Evolutionary conservation across 1,140 invertebrate genomes (phyloP).

Genomic region (Melitaea cinxia): DNA sequence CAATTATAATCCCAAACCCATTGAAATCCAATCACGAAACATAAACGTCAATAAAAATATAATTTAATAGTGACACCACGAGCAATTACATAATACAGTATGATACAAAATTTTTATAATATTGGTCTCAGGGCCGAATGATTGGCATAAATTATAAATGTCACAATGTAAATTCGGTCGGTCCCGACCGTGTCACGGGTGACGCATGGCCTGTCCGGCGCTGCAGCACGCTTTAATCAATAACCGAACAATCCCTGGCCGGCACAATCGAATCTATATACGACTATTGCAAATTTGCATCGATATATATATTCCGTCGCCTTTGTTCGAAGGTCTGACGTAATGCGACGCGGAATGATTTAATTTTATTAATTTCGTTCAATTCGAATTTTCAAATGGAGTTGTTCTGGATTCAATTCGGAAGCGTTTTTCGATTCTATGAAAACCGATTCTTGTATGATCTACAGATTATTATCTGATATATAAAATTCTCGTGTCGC

Average conservation of each 20-base stretch:
- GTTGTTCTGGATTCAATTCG: too few species aligned
- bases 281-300: constrained; percentile 20
- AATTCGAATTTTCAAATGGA: neutral
- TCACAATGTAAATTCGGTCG: constrained; percentile 13
- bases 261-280: constrained; percentile 32
- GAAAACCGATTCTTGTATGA: too few species aligned
- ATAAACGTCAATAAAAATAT: neutral
- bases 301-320: constrained; percentile 20
- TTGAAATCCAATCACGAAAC: neutral
- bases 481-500: too few species aligned
- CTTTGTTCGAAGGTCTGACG: constrained; percentile 8
- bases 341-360: neutral
- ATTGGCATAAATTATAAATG: constrained; percentile 16
- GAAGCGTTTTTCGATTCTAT: too few species aligned
- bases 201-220: constrained; percentile 49
- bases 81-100: neutral
- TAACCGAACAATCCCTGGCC: constrained; percentile 41
- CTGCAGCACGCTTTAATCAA: constrained; percentile 63
- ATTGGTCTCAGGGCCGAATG: neutral
- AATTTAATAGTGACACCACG: neutral
- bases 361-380: neutral
- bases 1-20: neutral
- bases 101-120: constrained; percentile 1
- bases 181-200: constrained; percentile 10
- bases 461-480: too few species aligned